Conservation (phyloP, 2,888 invertebrate genomes). For the Melinaea marsaeus region DNA sequence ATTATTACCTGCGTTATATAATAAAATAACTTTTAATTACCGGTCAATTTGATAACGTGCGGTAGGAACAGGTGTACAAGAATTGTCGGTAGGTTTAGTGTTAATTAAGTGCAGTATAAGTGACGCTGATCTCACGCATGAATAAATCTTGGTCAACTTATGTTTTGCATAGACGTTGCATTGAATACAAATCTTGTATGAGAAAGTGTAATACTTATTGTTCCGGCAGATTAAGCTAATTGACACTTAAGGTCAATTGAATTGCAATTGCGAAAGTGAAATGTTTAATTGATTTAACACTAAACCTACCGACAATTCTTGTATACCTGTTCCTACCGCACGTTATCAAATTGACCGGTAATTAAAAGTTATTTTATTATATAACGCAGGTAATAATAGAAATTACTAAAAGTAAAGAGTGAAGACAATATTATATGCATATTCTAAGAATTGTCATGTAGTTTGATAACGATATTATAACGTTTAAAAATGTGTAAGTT, state of each 20-base stretch:
- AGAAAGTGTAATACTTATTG: constrained; percentile 36
- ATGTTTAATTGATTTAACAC: constrained; percentile 19
- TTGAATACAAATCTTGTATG: constrained; percentile 34
- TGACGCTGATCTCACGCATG: constrained; percentile 3
- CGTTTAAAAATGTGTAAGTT: no score
- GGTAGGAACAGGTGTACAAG: background rate
- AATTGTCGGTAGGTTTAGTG: background rate
- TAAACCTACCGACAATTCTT: no score
- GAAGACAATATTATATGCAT: no score
- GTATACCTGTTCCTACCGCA: no score
- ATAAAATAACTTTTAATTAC: no score
- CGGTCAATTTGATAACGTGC: background rate
- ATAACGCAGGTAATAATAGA: no score
- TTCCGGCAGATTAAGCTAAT: constrained; percentile 38
- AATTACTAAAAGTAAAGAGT: no score
- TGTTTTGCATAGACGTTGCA: constrained; percentile 16
- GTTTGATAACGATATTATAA: no score
- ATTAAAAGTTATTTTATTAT: no score
- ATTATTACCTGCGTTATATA: no score
- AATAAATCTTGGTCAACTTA: constrained; percentile 15
- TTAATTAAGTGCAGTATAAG: constrained; percentile 7
- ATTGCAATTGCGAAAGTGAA: constrained; percentile 29
- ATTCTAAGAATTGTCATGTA: no score
- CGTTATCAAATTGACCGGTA: no score
- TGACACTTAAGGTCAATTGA: constrained; percentile 32